These are phyloP conservation scores for Chelmon rostratus DNA, from an alignment of 2,797 vertebrate species.

Conservation along the genomic window DNA sequence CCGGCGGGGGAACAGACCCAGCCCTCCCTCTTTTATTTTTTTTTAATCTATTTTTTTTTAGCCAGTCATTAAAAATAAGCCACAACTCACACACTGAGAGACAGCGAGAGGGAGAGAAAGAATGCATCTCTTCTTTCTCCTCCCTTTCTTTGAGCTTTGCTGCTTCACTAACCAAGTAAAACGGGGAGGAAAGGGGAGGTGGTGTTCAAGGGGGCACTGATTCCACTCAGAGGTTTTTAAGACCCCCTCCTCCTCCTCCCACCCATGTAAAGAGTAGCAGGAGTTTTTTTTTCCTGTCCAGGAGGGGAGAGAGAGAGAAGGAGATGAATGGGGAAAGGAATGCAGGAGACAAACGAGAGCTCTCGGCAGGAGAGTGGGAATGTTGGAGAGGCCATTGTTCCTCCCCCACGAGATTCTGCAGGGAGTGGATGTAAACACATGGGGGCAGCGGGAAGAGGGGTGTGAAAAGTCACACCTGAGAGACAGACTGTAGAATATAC, in stretches of 20 bases:
- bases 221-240: conserved; percentile 71
- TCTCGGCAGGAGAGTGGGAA: conserved; percentile 87
- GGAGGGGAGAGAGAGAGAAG: conserved; percentile 73
- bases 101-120: conserved; percentile 74
- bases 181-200: conserved; percentile 52
- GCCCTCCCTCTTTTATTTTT: conserved; percentile 43
- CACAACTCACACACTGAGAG: conserved; percentile 77
- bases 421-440: conserved; percentile 77
- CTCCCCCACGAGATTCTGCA: conserved; percentile 66
- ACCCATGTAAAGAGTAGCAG: conserved; percentile 68
- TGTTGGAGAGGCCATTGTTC: conserved; percentile 78
- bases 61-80: conserved; percentile 85
- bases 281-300: conserved; percentile 63
- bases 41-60: conserved; percentile 50
- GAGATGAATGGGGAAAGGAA: conserved; percentile 86
- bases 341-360: conserved; percentile 84
- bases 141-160: conserved; percentile 79
- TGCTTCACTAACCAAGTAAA: conserved; percentile 86
- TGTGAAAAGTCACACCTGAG: conserved; percentile 79
- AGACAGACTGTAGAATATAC: conserved; percentile 37
- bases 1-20: conserved; percentile 61
- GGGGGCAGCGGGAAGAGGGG: conserved; percentile 56
- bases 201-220: conserved; percentile 68
- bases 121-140: conserved; percentile 79
- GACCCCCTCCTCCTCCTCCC: conserved; percentile 66